These are phyloP conservation scores for Anableps anableps DNA, from an alignment of 2,797 vertebrate genomes.

Conservation along the genomic window DNA sequence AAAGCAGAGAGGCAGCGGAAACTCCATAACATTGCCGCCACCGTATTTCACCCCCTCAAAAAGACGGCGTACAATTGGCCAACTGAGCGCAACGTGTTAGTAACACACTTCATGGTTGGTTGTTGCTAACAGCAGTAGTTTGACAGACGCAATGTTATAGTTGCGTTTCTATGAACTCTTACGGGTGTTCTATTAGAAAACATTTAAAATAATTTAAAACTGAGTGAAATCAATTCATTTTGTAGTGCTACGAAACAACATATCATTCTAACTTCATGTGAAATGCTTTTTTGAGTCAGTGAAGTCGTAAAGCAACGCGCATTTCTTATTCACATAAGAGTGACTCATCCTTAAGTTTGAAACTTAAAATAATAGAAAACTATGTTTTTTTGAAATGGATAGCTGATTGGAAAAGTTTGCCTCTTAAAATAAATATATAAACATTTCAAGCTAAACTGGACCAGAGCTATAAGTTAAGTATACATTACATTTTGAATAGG, in stretches of 20 bases:
- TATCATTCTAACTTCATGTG: neutral
- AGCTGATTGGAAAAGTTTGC: neutral
- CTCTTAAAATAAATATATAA: neutral
- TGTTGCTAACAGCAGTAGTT: constrained; percentile 22
- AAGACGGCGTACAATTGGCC: constrained; percentile 55
- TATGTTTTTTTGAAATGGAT: neutral
- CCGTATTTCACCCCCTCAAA: constrained; percentile 51
- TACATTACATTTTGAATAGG: neutral
- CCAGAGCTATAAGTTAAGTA: neutral
- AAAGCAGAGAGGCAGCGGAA: constrained; percentile 74
- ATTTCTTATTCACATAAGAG: constrained; percentile 20
- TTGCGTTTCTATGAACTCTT: constrained; percentile 1
- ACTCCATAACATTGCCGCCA: constrained; percentile 81
- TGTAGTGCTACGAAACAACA: rapidly evolving
- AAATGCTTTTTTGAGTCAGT: neutral
- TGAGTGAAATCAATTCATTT: neutral
- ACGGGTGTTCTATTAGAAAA: neutral
- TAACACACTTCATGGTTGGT: constrained; percentile 50
- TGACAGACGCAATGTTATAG: constrained; percentile 29
- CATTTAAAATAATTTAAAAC: neutral
- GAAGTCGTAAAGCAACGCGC: neutral
- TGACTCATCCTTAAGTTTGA: constrained; percentile 37
- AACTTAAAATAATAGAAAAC: neutral
- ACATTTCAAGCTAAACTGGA: neutral
- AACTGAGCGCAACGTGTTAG: neutral